These are phyloP conservation scores for Thysanoteuthis rhombus DNA, from an alignment of 2,888 invertebrate species.

Conservation along the genomic window DNA sequence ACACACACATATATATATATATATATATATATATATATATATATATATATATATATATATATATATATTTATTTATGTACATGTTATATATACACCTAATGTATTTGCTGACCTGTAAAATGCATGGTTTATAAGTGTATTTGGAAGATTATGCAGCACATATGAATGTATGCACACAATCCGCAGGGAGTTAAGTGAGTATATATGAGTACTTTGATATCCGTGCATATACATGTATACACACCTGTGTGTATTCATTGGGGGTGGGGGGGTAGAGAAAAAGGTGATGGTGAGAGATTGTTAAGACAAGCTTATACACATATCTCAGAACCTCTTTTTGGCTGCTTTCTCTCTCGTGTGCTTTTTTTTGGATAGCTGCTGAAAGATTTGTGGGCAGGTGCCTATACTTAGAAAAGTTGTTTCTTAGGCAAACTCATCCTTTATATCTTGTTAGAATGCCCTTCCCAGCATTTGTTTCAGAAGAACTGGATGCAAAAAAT, in stretches of 20 bases:
- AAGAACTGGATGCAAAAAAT: background rate
- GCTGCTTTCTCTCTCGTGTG: background rate
- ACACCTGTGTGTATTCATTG: background rate
- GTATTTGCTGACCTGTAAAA: too few relatives aligned
- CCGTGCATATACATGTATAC: background rate
- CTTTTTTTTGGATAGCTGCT: background rate
- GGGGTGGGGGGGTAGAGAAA: background rate
- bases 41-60: background rate
- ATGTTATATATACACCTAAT: too few relatives aligned
- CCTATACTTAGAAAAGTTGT: background rate
- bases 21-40: too few relatives aligned
- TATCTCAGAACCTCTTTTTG: background rate
- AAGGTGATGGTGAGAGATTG: background rate
- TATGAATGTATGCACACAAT: background rate
- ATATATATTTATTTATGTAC: too few relatives aligned
- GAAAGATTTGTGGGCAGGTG: background rate
- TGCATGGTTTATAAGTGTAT: too few relatives aligned
- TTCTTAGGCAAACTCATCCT: background rate
- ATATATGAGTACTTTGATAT: background rate
- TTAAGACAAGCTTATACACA: background rate
- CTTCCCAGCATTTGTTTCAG: constrained; percentile 12
- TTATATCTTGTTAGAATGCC: background rate
- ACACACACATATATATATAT: too few relatives aligned
- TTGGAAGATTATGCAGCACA: too few relatives aligned
- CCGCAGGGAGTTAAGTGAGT: background rate